Conservation (phyloP, 2,888 invertebrate genomes). For the Biston stratarius region DNA sequence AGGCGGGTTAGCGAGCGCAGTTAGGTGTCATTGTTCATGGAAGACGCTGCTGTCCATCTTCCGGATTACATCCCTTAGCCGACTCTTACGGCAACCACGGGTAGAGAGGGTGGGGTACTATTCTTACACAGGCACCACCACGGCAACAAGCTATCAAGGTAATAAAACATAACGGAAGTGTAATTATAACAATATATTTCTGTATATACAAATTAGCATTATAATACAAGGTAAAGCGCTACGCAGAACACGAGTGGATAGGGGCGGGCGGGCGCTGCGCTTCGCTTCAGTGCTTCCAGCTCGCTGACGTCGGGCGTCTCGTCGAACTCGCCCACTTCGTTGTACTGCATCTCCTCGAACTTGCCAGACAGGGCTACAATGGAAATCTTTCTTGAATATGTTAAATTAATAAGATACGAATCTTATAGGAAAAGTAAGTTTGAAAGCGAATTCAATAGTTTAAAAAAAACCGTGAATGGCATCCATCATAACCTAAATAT, state of each 20-base stretch:
- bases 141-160: not conserved
- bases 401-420: not conserved
- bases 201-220: slow-evolving; percentile 80
- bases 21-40: too few relatives aligned
- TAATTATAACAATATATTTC: slow-evolving; percentile 79
- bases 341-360: slow-evolving; percentile 82
- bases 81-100: too few relatives aligned
- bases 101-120: too few relatives aligned
- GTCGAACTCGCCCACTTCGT: slow-evolving; percentile 75
- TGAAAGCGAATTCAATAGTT: not conserved
- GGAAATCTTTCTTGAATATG: not conserved
- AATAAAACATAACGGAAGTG: slow-evolving; percentile 1
- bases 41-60: too few relatives aligned
- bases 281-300: slow-evolving; percentile 78
- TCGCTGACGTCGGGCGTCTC: slow-evolving; percentile 79
- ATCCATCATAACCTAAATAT: not conserved
- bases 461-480: not conserved
- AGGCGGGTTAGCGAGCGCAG: too few relatives aligned
- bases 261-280: slow-evolving; percentile 55
- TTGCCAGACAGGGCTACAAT: slow-evolving; percentile 77
- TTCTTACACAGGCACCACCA: too few relatives aligned
- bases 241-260: slow-evolving; percentile 57
- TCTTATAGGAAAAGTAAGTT: not conserved
- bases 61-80: too few relatives aligned
- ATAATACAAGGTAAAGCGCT: slow-evolving; percentile 72